Conservation (phyloP, 2,888 invertebrate genomes). For the Hymenopus coronatus region DNA sequence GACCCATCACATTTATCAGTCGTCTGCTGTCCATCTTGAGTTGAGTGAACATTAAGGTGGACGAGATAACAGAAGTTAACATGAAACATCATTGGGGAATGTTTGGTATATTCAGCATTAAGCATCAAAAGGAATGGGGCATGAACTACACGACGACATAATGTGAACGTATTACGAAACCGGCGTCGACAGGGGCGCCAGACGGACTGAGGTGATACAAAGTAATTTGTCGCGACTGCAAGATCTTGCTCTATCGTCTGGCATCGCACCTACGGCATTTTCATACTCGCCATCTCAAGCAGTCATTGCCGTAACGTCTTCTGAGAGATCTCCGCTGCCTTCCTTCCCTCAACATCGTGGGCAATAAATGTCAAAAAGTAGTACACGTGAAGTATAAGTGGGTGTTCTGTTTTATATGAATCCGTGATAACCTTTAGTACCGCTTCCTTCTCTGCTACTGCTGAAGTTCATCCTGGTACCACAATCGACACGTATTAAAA, state of each 20-base stretch:
- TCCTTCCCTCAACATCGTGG: background rate
- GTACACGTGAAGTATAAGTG: no score
- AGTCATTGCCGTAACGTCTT: background rate
- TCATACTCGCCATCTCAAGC: background rate
- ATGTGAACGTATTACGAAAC: background rate
- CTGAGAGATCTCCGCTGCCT: background rate
- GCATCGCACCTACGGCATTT: background rate
- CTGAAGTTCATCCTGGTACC: no score
- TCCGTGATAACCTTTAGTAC: no score
- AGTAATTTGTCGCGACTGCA: background rate
- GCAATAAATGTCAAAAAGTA: no score
- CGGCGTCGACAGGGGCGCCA: background rate
- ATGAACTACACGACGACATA: background rate
- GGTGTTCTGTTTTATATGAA: no score
- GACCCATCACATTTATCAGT: no score
- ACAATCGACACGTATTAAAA: no score
- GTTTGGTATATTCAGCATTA: background rate
- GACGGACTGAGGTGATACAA: background rate
- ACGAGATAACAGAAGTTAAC: no score
- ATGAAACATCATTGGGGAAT: no score
- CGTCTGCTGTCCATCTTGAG: no score
- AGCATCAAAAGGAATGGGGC: background rate
- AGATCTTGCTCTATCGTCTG: background rate
- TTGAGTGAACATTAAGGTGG: no score
- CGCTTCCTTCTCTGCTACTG: no score